These are phyloP conservation scores for Cylindroiulus punctatus DNA, from an alignment of 2,888 invertebrate genomes.

Conservation along the genomic window DNA sequence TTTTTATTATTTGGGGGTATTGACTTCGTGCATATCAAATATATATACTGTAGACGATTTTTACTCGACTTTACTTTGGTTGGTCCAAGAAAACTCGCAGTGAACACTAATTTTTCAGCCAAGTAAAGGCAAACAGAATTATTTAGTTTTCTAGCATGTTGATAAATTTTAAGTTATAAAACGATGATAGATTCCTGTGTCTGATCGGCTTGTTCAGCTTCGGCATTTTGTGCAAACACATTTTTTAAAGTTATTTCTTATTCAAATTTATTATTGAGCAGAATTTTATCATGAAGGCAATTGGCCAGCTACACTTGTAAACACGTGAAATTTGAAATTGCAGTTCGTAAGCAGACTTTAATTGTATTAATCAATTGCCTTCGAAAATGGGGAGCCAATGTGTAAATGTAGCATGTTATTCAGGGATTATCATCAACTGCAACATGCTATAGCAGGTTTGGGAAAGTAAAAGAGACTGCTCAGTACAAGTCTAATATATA, in stretches of 20 bases:
- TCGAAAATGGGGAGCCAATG: background rate
- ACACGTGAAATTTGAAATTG: background rate
- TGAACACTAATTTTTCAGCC: background rate
- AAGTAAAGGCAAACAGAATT: background rate
- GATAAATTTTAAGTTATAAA: slow-evolving; percentile 5
- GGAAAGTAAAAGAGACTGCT: too few species aligned
- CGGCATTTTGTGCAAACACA: background rate
- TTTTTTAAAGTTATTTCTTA: background rate
- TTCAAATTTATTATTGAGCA: background rate
- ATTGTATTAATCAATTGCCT: background rate
- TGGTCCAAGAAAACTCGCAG: background rate
- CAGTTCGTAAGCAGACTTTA: background rate
- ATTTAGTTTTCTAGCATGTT: background rate
- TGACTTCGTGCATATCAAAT: background rate
- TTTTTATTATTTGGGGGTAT: background rate
- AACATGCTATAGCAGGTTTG: too few species aligned
- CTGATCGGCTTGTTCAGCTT: background rate
- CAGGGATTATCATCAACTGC: too few species aligned
- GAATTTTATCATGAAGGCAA: background rate
- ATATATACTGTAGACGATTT: background rate
- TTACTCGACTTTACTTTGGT: too few species aligned
- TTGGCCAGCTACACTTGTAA: background rate
- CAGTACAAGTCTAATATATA: background rate
- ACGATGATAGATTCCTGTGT: background rate
- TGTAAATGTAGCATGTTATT: background rate